Percentiles rank a stretch among this genome's conserved stretches.
Conservation (phyloP, 2,888 invertebrate species). For the Cheiracanthium punctorium region DNA sequence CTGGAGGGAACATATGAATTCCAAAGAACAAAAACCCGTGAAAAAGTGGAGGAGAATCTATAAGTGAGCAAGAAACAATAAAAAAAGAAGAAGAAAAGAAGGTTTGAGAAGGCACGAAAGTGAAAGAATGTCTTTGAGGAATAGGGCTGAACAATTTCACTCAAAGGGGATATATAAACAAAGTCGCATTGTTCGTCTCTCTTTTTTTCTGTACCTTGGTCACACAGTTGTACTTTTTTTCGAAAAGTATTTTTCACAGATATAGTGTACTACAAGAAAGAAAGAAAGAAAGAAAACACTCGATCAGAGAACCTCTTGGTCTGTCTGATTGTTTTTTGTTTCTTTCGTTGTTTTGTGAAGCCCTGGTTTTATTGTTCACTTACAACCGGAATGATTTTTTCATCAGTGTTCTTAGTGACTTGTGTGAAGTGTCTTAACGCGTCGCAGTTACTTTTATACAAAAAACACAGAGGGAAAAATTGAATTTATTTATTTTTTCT, state of each 20-base stretch:
- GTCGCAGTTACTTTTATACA: background rate
- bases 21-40: constrained; percentile 12
- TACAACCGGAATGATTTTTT: constrained; percentile 8
- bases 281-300: constrained; percentile 26
- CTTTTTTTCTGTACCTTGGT: constrained; percentile 48
- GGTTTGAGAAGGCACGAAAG: background rate
- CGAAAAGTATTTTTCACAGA: constrained; percentile 65
- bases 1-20: constrained; percentile 1
- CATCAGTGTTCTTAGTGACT: background rate
- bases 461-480: no score
- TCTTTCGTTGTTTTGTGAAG: constrained; percentile 17
- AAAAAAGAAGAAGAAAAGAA: background rate
- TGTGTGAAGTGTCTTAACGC: background rate
- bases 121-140: background rate
- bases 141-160: constrained; percentile 36
- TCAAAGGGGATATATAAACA: constrained; percentile 59
- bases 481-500: no score
- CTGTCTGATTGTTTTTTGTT: constrained; percentile 23
- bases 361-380: constrained; percentile 43
- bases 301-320: constrained; percentile 55
- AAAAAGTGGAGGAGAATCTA: background rate
- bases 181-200: constrained; percentile 6
- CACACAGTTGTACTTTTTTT: constrained; percentile 48
- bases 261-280: constrained; percentile 43
- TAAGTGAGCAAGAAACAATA: background rate